Percentiles rank a stretch among this genome's conserved stretches.
These are phyloP conservation scores for Griposia aprilina DNA, from an alignment of 2,888 invertebrate species.

Conservation along the genomic window DNA sequence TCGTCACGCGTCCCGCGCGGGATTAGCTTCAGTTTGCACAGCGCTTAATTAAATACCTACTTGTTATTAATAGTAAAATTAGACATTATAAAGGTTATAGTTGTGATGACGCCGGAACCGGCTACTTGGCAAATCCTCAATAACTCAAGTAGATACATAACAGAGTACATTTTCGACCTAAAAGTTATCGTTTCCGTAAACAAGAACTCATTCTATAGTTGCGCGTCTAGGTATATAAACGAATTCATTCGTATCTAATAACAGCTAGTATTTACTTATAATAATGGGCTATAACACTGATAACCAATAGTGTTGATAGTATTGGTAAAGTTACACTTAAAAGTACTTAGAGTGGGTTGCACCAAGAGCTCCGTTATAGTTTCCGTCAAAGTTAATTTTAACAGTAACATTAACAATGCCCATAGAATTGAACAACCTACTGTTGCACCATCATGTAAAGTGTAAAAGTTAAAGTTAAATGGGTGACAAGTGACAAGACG, in stretches of 20 bases:
- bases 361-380: too few relatives aligned
- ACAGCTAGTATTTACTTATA: neutral
- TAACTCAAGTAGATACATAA: neutral
- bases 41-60: neutral
- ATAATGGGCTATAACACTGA: neutral
- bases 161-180: slow-evolving; percentile 4
- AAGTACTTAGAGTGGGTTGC: too few relatives aligned
- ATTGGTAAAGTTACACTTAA: neutral
- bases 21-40: neutral
- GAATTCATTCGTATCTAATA: slow-evolving; percentile 1
- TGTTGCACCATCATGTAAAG: too few relatives aligned
- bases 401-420: too few relatives aligned
- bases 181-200: slow-evolving; percentile 6
- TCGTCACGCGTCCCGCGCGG: neutral
- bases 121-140: slow-evolving; percentile 17
- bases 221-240: slow-evolving; percentile 3
- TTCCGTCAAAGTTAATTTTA: too few relatives aligned
- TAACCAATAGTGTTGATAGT: neutral
- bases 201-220: slow-evolving; percentile 28
- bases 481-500: too few relatives aligned
- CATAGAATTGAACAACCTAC: too few relatives aligned
- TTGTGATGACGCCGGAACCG: neutral
- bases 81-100: slow-evolving; percentile 3
- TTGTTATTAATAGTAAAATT: neutral
- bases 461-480: too few relatives aligned